These are phyloP conservation scores for Craseonycteris thonglongyai DNA, from an alignment of 2,113 vertebrate species.

Conservation along the genomic window DNA sequence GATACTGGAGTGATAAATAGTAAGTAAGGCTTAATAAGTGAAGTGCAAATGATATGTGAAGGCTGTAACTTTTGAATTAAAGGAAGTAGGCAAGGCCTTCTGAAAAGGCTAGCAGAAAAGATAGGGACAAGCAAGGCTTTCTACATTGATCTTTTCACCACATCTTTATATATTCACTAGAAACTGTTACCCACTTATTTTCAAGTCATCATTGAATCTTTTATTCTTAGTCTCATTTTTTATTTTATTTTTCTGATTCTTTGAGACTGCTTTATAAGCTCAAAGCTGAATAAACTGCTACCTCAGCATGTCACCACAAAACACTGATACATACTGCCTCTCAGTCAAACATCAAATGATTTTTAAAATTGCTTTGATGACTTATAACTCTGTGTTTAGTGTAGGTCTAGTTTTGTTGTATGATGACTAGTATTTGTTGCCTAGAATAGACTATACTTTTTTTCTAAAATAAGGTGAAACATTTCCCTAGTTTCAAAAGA, in stretches of 20 bases:
- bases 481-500: constrained; percentile 5
- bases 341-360: constrained; percentile 35
- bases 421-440: constrained; percentile 19
- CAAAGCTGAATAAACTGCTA: constrained; percentile 33
- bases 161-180: background rate
- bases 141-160: background rate
- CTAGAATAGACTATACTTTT: background rate
- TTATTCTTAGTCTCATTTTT: constrained; percentile 14
- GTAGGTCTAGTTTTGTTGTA: constrained; percentile 15
- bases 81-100: background rate
- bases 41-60: constrained; percentile 21
- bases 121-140: background rate
- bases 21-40: constrained; percentile 31
- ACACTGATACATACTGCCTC: background rate
- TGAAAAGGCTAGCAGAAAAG: background rate
- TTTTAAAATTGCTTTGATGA: constrained; percentile 28
- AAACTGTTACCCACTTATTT: background rate
- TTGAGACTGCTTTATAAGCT: background rate
- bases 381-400: background rate
- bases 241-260: constrained; percentile 33
- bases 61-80: background rate
- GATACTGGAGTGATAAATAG: constrained; percentile 20
- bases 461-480: constrained; percentile 14
- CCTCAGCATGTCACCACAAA: background rate
- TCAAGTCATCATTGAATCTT: background rate